A percentile compares a stretch with the other conserved stretches of the same genome.
Evolutionary conservation across 2,113 vertebrate species (phyloP).

Genomic region (Cochlearius cochlearius): DNA sequence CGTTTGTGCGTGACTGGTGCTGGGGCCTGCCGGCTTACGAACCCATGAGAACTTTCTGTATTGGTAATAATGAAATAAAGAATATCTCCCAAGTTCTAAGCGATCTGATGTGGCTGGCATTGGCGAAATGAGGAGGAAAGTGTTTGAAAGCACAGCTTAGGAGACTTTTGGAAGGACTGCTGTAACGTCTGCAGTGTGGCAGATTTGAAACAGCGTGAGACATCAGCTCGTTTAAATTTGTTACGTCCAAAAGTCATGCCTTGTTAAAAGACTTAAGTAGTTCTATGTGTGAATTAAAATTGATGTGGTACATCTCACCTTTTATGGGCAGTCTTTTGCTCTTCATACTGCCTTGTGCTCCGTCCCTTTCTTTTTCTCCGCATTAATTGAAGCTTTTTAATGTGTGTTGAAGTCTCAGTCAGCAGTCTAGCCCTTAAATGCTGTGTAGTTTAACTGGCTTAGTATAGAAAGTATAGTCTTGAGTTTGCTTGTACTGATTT

Average conservation of each 20-base stretch:
- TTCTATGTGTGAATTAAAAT: not conserved
- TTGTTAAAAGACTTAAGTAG: not conserved
- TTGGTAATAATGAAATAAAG: not conserved
- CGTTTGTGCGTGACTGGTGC: not conserved
- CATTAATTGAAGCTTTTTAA: not conserved
- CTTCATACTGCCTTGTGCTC: not conserved
- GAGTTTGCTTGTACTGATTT: not conserved
- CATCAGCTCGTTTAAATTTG: not conserved
- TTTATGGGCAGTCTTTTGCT: not conserved
- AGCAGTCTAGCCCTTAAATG: not conserved
- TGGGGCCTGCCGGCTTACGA: not conserved
- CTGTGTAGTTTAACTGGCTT: not conserved
- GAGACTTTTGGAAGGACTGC: not conserved
- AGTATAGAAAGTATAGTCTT: not conserved
- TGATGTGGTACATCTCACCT: rapidly evolving
- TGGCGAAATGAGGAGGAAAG: not conserved
- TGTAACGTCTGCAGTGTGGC: rapidly evolving
- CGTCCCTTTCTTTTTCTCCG: not conserved
- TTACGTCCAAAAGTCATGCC: not conserved
- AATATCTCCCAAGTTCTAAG: not conserved
- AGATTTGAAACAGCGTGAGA: not conserved
- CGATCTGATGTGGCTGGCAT: not conserved
- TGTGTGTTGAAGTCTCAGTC: not conserved
- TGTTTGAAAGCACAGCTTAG: not conserved
- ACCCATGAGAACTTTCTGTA: not conserved